A percentile compares a stretch with the other conserved stretches of the same genome.
Evolutionary conservation across 1,140 invertebrate species (phyloP).

Genomic region (Drosophila elegans): DNA sequence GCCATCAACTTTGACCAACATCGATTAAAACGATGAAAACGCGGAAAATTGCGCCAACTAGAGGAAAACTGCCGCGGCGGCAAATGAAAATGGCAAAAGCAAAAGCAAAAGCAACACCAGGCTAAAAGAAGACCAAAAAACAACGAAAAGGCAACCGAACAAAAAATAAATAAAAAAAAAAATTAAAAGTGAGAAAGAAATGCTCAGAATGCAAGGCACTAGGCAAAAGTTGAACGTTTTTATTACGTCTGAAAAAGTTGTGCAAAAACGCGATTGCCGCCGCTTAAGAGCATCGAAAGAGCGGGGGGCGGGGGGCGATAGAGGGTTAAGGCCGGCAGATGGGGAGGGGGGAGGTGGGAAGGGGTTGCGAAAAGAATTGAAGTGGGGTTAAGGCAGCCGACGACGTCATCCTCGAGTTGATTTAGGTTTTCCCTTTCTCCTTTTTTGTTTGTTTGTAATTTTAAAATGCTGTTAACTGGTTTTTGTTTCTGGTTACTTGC

Average conservation of each 20-base stretch:
- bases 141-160: conserved; percentile 22
- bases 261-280: conserved; percentile 79
- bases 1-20: conserved; percentile 76
- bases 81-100: conserved; percentile 77
- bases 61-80: conserved; percentile 73
- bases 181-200: conserved; percentile 21
- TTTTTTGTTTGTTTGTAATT: conserved; percentile 71
- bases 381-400: conserved; percentile 39
- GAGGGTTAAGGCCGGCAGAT: conserved; percentile 6
- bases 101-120: conserved; percentile 38
- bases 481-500: conserved; percentile 31
- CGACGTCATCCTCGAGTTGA: conserved; percentile 61
- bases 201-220: conserved; percentile 33
- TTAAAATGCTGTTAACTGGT: conserved; percentile 65
- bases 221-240: conserved; percentile 78
- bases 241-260: conserved; percentile 79
- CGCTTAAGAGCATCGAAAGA: conserved; percentile 68
- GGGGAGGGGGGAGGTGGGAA: neutral
- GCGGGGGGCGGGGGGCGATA: conserved; percentile 3
- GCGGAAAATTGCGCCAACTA: conserved; percentile 81
- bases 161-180: conserved; percentile 26
- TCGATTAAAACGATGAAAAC: conserved; percentile 83
- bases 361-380: conserved; percentile 8
- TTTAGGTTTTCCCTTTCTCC: conserved; percentile 48
- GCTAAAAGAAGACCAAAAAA: conserved; percentile 15